Base-by-base conservation (phyloP, 1,140 invertebrate species). In the Ceratoteleas bidentatus region DNA sequence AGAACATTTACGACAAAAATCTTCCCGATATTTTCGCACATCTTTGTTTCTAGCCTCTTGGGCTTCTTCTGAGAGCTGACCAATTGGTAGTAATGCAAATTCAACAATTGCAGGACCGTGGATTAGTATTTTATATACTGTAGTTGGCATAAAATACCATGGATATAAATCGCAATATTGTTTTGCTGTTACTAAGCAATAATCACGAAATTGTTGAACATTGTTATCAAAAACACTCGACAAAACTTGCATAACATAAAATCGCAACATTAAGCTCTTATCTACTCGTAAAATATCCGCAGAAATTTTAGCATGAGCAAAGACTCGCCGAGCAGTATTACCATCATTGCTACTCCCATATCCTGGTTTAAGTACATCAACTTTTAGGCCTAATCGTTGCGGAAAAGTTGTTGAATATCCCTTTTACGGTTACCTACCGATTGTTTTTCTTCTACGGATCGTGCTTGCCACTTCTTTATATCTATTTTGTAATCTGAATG, bases 311-410 rank as follows among this genome's bases (percentile, higher is more conserved):
- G 81, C 56, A 52, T 84, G 56, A 64, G 60, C 36, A 78, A 87
- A 84, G 81, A 85, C 68, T 24, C 38, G 45, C 57, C 79, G 47
- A 50, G 72, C 74, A 10, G 75, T 86, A 61, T 87, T 87, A 0
- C 87, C 86, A 56, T 89, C 85, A 80, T 91, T 91, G 0, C 78
- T 86, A 24, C 82, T 88, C 2, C 86, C 89, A 66, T 80, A 87
- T 38, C 76, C 79, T 11, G 52, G 57, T 73, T 84, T 85, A 9
- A 84, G 84, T 81, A 60, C 50, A 70, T 72, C 69, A 45, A 84
- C 54, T 16, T 58, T 33, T 24, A 84, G 75, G 5, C 69, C 62
- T 13, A 9, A 61, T 10, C 62, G 7, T 33, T 61, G 11, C 52
- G 11, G n/a, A 69, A 64, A 10, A 52, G n/a, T 5, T 61, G n/a